Evolutionary conservation across 1,140 invertebrate species (phyloP).

Genomic region (Lanistes nyassanus): DNA sequence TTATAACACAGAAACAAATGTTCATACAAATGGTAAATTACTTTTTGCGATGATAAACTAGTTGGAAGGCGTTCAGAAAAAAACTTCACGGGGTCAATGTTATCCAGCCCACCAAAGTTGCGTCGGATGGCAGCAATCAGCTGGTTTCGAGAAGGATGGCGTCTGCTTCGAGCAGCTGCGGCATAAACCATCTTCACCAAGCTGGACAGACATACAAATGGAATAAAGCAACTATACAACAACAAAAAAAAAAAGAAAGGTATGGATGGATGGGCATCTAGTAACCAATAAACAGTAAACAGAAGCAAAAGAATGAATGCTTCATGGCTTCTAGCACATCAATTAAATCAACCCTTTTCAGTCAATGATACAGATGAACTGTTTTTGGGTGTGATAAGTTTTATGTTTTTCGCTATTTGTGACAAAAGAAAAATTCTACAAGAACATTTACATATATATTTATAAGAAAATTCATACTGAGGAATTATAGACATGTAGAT

Average conservation of each 20-base stretch:
- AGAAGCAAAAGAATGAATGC: neutral
- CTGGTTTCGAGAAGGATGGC: slow-evolving; percentile 42
- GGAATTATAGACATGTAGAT: neutral
- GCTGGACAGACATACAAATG: slow-evolving; percentile 24
- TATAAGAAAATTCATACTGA: neutral
- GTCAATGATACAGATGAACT: neutral
- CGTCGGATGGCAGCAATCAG: slow-evolving; percentile 50
- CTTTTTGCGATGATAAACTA: slow-evolving; percentile 27
- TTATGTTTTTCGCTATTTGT: neutral
- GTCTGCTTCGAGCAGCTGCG: slow-evolving; percentile 37
- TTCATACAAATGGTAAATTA: slow-evolving; percentile 22
- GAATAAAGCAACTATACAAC: neutral
- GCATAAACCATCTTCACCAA: slow-evolving; percentile 59
- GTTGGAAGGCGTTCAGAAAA: slow-evolving; percentile 41
- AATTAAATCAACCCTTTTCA: neutral
- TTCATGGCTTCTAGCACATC: neutral
- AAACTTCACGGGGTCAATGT: slow-evolving; percentile 44
- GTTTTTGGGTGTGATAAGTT: neutral
- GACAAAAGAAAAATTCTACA: neutral
- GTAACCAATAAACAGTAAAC: neutral
- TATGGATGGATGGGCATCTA: neutral
- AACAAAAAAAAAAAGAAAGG: neutral
- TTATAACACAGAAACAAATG: too few relatives aligned
- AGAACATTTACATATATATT: neutral
- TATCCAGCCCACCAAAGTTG: slow-evolving; percentile 59